Evolutionary conservation across 1,140 invertebrate genomes (phyloP), one percentile per base, ranked within the genome.

Genomic region (Uloborus diversus): DNA sequence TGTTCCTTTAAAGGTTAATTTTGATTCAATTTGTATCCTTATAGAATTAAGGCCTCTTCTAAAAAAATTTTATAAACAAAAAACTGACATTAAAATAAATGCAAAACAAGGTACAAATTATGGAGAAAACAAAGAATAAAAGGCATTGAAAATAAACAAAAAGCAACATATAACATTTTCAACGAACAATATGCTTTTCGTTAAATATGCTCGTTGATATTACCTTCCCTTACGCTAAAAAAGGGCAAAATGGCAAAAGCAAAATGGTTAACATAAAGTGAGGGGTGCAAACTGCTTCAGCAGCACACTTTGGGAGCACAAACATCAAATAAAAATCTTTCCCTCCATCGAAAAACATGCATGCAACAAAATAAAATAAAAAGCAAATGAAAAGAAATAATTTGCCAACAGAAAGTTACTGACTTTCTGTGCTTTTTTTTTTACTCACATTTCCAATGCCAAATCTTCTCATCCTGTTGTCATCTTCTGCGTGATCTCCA

Each of bases 361-460:
- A 75, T 75, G 71, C 71, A 64, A 33, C 27, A 57, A n/a, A n/a
- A n/a, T n/a, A n/a, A n/a, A n/a, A n/a, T 13, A 37, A 64, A 32
- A 75, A 75, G 59, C 37, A 64, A 75, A 37, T 47, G 33, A 51
- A 62, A 57, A 20, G 20, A 64, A 75, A 64, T 73, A 61, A 35
- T 33, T 51, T 33, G 59, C 57, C 20, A 64, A 62, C 59, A 75
- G 71, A 75, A 75, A 75, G 71, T 42, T 37, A 23, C 33, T 64
- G 61, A 75, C 71, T 75, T 75, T 75, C 71, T 75, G 71, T 42
- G 25, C 9, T 30, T 64, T 33, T 73, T 27, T 27, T 62, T 62
- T 33, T 75, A 75, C 71, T 75, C 71, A 75, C 71, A 23, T 75
- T 64, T 64, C 14, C n/a, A 25, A 14, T 7, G 13, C 49, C 37